Evolutionary conservation across 2,888 invertebrate species (phyloP).

Genomic region (Zaprionus obscuricornis): DNA sequence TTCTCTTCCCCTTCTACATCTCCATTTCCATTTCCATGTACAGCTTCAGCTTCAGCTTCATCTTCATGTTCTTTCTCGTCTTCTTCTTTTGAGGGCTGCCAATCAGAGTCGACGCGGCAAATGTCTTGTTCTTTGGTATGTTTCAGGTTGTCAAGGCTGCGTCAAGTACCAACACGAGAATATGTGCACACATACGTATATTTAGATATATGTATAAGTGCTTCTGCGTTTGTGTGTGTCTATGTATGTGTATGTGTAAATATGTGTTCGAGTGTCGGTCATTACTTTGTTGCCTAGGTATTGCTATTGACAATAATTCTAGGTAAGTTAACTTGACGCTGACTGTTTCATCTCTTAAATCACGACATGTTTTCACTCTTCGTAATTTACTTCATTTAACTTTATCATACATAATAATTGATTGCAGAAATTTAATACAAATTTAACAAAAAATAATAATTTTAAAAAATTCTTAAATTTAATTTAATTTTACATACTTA

Average conservation of each 20-base stretch:
- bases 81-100: slow-evolving; percentile 51
- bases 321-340: slow-evolving; percentile 56
- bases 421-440: too few species aligned
- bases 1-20: neutral
- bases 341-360: slow-evolving; percentile 45
- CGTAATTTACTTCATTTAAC: too few species aligned
- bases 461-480: too few species aligned
- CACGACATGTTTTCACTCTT: slow-evolving; percentile 36
- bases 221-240: slow-evolving; percentile 12
- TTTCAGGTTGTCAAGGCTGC: slow-evolving; percentile 70
- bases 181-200: too few species aligned
- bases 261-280: slow-evolving; percentile 27
- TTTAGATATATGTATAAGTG: too few species aligned
- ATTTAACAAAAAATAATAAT: too few species aligned
- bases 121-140: slow-evolving; percentile 67
- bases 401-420: too few species aligned
- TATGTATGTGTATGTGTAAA: slow-evolving; percentile 4
- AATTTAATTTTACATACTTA: too few species aligned
- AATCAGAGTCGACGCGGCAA: slow-evolving; percentile 65
- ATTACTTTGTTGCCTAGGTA: slow-evolving; percentile 73
- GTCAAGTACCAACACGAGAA: slow-evolving; percentile 38
- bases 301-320: slow-evolving; percentile 69
- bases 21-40: neutral
- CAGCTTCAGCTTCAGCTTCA: neutral
- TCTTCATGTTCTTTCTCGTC: too few species aligned